Base-by-base conservation (phyloP, 2,888 invertebrate species). In the Lepetodrilus schrolli region DNA sequence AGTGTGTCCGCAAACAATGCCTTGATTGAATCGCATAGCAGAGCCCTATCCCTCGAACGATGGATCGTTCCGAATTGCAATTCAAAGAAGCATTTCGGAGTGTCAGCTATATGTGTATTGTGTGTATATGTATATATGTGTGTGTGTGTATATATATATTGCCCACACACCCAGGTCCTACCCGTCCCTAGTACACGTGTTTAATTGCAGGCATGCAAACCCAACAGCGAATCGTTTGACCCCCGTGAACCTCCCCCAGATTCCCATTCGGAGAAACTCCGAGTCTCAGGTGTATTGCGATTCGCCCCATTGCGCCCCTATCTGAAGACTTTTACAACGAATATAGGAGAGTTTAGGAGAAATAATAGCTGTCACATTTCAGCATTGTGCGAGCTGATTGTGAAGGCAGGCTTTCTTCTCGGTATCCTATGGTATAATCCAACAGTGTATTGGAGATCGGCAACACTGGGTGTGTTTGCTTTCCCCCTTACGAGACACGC, bases 331-430 rank as follows among this genome's bases (percentile, higher is more conserved):
- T 68, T 68, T 23, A 43, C 20, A 21, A n/a, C 23, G 17, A 17
- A 47, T 23, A 68, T 26, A 68, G 23, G 38, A 66, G 43, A 30
- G 13, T 68, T 43, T 43, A 47, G 26, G 43, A 8, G 26, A 17
- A 68, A 68, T 68, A 68, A 68, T 26, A 26, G 43, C 68, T 68
- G 68, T 68, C 68, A 68, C 68, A 68, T 47, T 13, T 30, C n/a
- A 47, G 23, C n/a, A 47, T 68, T 43, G 43, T 21, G 23, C 26
- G 13, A n/a, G 5, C n/a, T n/a, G 43, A 68, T 68, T 68, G 30
- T 68, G n/a, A 30, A 47, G 23, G 13, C 26, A 23, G 43, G 26
- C 13, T 43, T 38, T 47, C n/a, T 68, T 43, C 23, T 43, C 47
- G 23, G 26, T 47, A 47, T 68, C 38, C 26, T 68, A 38, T 68